Conservation (phyloP, 2,113 vertebrate genomes). For the Salminus brasiliensis region DNA sequence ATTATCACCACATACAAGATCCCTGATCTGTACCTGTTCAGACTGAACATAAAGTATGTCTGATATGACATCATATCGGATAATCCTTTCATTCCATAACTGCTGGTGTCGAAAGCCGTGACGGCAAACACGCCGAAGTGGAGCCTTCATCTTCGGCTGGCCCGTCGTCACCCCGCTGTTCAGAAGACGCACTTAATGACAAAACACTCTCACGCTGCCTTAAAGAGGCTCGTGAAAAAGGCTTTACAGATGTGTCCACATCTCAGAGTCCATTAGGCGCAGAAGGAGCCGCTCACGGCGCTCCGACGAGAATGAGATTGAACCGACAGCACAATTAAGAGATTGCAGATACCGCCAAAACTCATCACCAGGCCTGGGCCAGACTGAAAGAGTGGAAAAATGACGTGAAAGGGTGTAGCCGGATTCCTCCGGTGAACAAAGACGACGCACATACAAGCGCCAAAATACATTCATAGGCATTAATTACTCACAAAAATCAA, state of each 20-base stretch:
- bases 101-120: constrained; percentile 2
- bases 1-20: background rate
- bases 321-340: constrained; percentile 70
- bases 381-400: constrained; percentile 7
- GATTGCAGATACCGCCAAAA: constrained; percentile 57
- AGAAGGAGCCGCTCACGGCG: constrained; percentile 57
- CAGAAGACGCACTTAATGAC: background rate
- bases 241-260: constrained; percentile 43
- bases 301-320: constrained; percentile 61
- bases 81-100: constrained; percentile 22
- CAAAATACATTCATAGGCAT: constrained; percentile 57
- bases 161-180: background rate
- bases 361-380: constrained; percentile 52
- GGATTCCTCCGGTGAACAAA: constrained; percentile 57
- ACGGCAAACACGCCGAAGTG: background rate
- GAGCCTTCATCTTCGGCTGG: background rate
- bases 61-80: background rate
- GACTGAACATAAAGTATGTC: background rate
- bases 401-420: constrained; percentile 51
- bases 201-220: constrained; percentile 52
- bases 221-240: constrained; percentile 61
- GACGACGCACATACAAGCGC: background rate
- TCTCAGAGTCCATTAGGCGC: constrained; percentile 64
- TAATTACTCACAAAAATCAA: constrained; percentile 55
- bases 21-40: background rate